A percentile compares a stretch with the other conserved stretches of the same genome.
Conservation (phyloP, 2,113 vertebrate species). For the Tauraco erythrolophus region DNA sequence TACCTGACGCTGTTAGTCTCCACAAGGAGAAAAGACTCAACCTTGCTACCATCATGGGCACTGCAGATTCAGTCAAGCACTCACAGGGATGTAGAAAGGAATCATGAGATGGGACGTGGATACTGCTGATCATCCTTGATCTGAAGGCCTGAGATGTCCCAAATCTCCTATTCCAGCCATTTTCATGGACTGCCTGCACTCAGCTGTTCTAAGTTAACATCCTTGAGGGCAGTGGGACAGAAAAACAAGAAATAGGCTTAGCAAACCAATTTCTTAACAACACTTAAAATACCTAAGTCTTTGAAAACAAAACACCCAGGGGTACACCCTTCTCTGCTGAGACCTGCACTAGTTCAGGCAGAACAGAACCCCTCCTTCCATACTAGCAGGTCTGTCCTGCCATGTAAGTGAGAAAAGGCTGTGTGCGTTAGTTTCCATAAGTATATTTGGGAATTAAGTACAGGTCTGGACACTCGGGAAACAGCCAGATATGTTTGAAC, state of each 20-base stretch:
- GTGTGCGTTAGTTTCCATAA: accelerated
- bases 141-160: neutral
- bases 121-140: neutral
- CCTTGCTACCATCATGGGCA: neutral
- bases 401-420: neutral
- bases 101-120: neutral
- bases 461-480: neutral
- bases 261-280: neutral
- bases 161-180: neutral
- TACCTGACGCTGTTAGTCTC: neutral
- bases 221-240: neutral
- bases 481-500: neutral
- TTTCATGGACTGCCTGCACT: neutral
- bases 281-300: neutral
- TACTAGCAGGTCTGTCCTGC: neutral
- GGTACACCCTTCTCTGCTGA: neutral
- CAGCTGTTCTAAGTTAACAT: neutral
- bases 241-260: neutral
- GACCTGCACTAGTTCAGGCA: neutral
- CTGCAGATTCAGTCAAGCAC: neutral
- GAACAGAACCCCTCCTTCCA: neutral
- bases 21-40: neutral
- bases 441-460: neutral
- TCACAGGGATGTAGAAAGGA: neutral
- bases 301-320: neutral